Percentiles rank a stretch among this genome's conserved stretches.
phyloP scores from a whole-genome alignment of 2,888 invertebrate species.

The Mythimna lalbum region DNA sequence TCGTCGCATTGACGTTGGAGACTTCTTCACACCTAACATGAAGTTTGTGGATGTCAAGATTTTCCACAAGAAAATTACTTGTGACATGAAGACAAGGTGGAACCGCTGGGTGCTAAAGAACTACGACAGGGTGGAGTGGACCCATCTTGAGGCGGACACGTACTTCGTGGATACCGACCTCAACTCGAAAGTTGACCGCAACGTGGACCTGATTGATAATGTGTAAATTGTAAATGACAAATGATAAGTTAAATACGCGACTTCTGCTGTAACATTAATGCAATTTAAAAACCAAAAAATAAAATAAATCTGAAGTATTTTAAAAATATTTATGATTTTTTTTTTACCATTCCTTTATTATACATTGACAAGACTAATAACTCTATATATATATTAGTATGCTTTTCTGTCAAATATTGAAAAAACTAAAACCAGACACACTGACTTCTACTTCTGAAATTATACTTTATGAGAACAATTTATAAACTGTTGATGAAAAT shows the following conservation, averaged over 20 bases:
- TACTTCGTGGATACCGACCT: slow-evolving; percentile 80
- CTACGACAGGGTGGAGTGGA: slow-evolving; percentile 77
- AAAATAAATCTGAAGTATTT: slow-evolving; percentile 38
- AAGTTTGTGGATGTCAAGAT: slow-evolving; percentile 92
- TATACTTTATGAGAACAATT: too few relatives aligned
- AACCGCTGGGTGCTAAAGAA: slow-evolving; percentile 80
- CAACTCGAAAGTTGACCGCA: slow-evolving; percentile 57
- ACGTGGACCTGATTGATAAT: slow-evolving; percentile 44
- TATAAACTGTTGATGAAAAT: too few relatives aligned
- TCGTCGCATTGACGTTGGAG: slow-evolving; percentile 90
- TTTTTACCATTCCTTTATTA: not conserved
- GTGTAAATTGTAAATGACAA: slow-evolving; percentile 23
- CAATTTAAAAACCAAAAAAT: slow-evolving; percentile 42
- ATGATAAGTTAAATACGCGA: not conserved
- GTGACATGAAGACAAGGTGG: slow-evolving; percentile 86
- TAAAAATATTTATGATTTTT: not conserved
- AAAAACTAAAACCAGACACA: too few relatives aligned
- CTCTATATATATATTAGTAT: too few relatives aligned
- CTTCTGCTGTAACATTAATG: slow-evolving; percentile 1
- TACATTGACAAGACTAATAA: too few relatives aligned
- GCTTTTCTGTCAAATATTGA: too few relatives aligned
- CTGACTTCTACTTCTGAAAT: too few relatives aligned
- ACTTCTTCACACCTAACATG: slow-evolving; percentile 93
- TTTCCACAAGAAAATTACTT: slow-evolving; percentile 90
- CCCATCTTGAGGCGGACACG: slow-evolving; percentile 73